Evolutionary conservation across 2,888 invertebrate species (phyloP).

Genomic region (Seira sanloemensis): DNA sequence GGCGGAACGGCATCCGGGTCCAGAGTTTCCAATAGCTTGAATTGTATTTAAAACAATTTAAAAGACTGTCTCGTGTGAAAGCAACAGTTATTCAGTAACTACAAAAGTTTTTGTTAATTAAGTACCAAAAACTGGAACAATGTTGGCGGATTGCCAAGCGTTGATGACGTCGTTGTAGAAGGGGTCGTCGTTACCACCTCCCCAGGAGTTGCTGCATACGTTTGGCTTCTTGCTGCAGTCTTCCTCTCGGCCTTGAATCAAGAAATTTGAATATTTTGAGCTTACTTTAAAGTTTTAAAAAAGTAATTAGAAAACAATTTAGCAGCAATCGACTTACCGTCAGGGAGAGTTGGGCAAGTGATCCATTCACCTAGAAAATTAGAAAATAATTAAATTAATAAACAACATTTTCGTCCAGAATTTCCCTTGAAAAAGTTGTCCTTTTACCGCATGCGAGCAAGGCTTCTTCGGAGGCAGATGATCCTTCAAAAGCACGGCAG

Average conservation of each 20-base stretch:
- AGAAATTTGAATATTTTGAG: too few relatives aligned
- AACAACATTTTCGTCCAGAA: too few relatives aligned
- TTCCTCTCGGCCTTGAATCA: too few relatives aligned
- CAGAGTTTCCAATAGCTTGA: conserved; percentile 46
- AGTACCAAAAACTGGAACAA: conserved; percentile 57
- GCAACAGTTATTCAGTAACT: too few relatives aligned
- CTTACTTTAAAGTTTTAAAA: too few relatives aligned
- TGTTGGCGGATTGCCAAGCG: conserved; percentile 39
- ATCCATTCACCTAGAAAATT: too few relatives aligned
- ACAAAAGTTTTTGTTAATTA: too few relatives aligned
- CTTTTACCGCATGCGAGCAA: conserved; percentile 39
- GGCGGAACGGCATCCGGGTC: conserved; percentile 30
- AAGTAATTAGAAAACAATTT: too few relatives aligned
- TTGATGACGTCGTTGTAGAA: conserved; percentile 39
- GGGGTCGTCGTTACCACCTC: background rate
- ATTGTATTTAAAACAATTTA: too few relatives aligned
- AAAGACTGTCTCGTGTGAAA: too few relatives aligned
- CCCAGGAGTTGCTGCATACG: conserved; percentile 41
- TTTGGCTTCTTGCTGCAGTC: conserved; percentile 53
- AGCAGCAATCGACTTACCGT: conserved; percentile 18
- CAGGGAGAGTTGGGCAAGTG: conserved; percentile 30
- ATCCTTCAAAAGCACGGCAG: background rate
- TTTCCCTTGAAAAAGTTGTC: conserved; percentile 38
- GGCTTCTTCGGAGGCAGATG: background rate
- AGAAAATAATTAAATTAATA: too few relatives aligned